Evolutionary conservation across 2,888 invertebrate genomes (phyloP).

Genomic region (Chesias legatella): DNA sequence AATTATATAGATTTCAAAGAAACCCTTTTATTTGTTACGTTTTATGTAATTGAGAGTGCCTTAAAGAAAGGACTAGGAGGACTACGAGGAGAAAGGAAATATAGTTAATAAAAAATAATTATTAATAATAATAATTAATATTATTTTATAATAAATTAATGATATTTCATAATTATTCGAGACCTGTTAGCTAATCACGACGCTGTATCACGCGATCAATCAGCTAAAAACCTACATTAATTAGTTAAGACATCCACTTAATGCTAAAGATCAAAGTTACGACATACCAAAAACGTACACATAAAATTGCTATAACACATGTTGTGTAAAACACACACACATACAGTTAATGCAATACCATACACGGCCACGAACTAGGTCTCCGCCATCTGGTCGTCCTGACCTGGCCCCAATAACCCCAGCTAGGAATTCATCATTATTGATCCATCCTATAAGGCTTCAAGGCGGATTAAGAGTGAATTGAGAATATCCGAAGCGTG

Average conservation of each 20-base stretch:
- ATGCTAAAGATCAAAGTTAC: neutral
- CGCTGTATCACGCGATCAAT: too few relatives aligned
- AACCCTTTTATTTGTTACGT: neutral
- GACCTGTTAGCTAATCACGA: too few relatives aligned
- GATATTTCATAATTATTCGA: too few relatives aligned
- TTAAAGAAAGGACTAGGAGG: neutral
- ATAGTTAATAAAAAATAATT: too few relatives aligned
- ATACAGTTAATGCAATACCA: constrained; percentile 3
- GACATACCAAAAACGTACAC: neutral
- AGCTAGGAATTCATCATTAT: constrained; percentile 7
- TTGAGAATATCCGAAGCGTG: constrained; percentile 32
- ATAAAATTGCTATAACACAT: too few relatives aligned
- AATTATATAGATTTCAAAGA: constrained; percentile 10
- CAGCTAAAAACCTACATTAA: too few relatives aligned
- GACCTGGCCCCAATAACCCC: constrained; percentile 22
- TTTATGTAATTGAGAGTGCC: constrained; percentile 3
- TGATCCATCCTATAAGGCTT: constrained; percentile 17
- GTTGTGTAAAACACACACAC: neutral
- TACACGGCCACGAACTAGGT: constrained; percentile 15
- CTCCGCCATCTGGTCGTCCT: constrained; percentile 24
- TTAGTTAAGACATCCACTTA: too few relatives aligned
- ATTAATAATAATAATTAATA: too few relatives aligned
- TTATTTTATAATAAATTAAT: too few relatives aligned
- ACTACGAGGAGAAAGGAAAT: too few relatives aligned
- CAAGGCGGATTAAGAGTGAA: constrained; percentile 51